A percentile compares a stretch with the other conserved stretches of the same genome.
Conservation (phyloP, 2,113 vertebrate species). For the Datnioides undecimradiatus region DNA sequence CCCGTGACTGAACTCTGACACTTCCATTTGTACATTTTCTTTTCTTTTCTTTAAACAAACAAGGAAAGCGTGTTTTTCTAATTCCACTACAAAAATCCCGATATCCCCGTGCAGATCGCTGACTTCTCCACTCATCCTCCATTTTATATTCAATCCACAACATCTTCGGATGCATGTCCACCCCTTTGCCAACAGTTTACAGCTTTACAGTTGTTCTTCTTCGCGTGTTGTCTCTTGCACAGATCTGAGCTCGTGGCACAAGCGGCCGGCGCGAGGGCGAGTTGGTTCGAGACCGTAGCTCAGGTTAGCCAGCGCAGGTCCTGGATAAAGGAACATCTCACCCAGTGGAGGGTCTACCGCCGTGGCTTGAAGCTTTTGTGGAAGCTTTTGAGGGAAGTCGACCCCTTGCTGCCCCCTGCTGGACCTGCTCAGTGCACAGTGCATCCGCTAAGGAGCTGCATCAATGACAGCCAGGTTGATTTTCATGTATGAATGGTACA, state of each 20-base stretch:
- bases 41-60: too few species aligned
- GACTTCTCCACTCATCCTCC: background rate
- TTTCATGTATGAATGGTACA: background rate
- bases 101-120: background rate
- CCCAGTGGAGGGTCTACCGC: slow-evolving; percentile 84
- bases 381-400: slow-evolving; percentile 77
- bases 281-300: slow-evolving; percentile 83
- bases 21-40: background rate
- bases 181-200: background rate
- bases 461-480: slow-evolving; percentile 86
- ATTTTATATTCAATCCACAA: background rate
- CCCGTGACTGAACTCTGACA: background rate
- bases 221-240: slow-evolving; percentile 7
- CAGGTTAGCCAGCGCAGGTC: slow-evolving; percentile 74
- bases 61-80: background rate
- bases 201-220: background rate
- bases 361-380: slow-evolving; percentile 74
- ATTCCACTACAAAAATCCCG: background rate
- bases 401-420: slow-evolving; percentile 80
- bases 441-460: slow-evolving; percentile 75
- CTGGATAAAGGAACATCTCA: slow-evolving; percentile 65
- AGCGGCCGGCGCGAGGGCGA: slow-evolving; percentile 79
- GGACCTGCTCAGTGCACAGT: slow-evolving; percentile 76
- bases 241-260: slow-evolving; percentile 85
- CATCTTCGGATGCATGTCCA: background rate